Conservation (phyloP, 2,113 vertebrate genomes). For the Sminthopsis crassicaudata region DNA sequence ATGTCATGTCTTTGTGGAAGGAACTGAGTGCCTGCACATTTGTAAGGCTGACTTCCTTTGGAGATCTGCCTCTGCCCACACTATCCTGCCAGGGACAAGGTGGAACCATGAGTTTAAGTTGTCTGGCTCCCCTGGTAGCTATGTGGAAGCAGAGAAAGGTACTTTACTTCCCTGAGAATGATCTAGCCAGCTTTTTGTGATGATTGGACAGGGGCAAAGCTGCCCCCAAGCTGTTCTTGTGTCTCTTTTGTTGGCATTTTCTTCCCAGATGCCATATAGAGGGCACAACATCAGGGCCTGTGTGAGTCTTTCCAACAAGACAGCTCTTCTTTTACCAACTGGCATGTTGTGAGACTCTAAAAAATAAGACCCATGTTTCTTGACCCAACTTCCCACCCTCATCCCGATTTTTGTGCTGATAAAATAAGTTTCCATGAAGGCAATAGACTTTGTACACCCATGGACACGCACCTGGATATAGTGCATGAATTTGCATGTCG, state of each 20-base stretch:
- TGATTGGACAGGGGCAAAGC: constrained; percentile 33
- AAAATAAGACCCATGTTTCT: too few species aligned
- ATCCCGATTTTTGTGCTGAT: not conserved
- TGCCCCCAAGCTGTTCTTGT: constrained; percentile 67
- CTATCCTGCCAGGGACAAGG: constrained; percentile 42
- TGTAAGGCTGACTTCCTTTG: constrained; percentile 44
- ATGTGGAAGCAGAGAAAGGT: constrained; percentile 57
- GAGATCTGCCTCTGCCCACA: constrained; percentile 34
- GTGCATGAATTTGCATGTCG: too few species aligned
- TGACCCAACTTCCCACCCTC: too few species aligned
- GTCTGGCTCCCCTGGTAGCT: constrained; percentile 34
- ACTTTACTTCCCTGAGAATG: constrained; percentile 61
- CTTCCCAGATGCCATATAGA: constrained; percentile 43
- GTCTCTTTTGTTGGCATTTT: constrained; percentile 48
- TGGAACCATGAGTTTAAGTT: constrained; percentile 52
- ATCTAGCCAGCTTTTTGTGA: not conserved
- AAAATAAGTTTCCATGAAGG: not conserved
- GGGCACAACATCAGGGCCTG: not conserved
- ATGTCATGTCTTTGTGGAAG: constrained; percentile 45
- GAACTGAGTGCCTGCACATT: constrained; percentile 50
- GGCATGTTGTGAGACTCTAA: too few species aligned
- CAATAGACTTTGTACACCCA: too few species aligned
- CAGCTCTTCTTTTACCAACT: not conserved
- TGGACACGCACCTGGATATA: too few species aligned
- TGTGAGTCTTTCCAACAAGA: not conserved